Evolutionary conservation across 2,113 vertebrate species (phyloP).

Genomic region (Natator depressus): DNA sequence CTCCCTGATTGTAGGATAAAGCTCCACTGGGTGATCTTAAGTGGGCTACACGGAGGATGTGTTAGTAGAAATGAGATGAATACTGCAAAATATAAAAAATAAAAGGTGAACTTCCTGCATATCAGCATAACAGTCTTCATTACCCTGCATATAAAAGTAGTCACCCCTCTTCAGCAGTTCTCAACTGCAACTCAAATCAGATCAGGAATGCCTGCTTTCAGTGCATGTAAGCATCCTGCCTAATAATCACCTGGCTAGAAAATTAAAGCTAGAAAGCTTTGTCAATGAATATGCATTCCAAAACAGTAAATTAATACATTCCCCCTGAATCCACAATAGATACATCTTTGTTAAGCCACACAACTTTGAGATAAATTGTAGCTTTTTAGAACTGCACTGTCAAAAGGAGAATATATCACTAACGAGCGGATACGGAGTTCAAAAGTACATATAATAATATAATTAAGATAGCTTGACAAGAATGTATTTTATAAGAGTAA

Average conservation of each 20-base stretch:
- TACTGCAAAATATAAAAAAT: rapidly evolving
- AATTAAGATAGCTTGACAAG: constrained; percentile 87
- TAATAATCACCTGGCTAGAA: neutral
- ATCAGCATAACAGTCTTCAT: neutral
- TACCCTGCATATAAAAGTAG: neutral
- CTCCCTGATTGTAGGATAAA: neutral
- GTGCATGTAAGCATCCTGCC: rapidly evolving
- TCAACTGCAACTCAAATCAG: neutral
- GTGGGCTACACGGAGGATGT: rapidly evolving
- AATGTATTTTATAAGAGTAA: constrained; percentile 86
- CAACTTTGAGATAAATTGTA: constrained; percentile 81
- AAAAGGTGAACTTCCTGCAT: neutral
- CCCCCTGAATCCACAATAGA: constrained; percentile 71
- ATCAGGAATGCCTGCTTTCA: neutral
- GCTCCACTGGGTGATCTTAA: neutral
- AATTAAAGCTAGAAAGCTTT: constrained; percentile 41
- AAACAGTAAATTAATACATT: constrained; percentile 76
- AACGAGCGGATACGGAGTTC: constrained; percentile 78
- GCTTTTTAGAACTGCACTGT: constrained; percentile 79
- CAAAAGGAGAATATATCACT: constrained; percentile 78
- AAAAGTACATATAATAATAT: constrained; percentile 87
- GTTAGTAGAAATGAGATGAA: neutral
- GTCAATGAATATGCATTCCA: constrained; percentile 33
- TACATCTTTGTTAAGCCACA: constrained; percentile 77
- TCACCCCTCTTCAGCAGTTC: neutral